These are phyloP conservation scores for Xiphorhynchus elegans DNA, from an alignment of 2,113 vertebrate genomes.

Conservation along the genomic window DNA sequence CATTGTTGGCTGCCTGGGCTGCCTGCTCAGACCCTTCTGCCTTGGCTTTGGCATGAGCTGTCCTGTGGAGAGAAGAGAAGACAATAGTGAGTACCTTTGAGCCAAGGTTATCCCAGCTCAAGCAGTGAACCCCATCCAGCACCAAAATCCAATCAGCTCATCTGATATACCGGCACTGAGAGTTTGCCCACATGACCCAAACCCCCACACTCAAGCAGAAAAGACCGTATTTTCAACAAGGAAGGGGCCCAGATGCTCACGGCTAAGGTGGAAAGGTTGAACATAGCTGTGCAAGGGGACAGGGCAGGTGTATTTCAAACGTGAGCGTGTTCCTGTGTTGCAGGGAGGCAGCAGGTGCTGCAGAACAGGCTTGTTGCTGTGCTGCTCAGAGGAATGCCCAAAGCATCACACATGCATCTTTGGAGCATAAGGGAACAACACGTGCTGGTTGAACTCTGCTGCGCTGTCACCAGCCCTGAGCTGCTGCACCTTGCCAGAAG, in stretches of 20 bases:
- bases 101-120: not conserved
- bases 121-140: no score
- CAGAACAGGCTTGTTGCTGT: fast-evolving
- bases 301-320: not conserved
- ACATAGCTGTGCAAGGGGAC: fast-evolving
- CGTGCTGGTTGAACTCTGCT: fast-evolving
- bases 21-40: constrained; percentile 91
- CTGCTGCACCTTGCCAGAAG: not conserved
- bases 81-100: not conserved
- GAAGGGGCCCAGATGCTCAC: not conserved
- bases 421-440: not conserved
- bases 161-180: not conserved
- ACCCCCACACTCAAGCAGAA: not conserved
- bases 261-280: not conserved
- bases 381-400: not conserved
- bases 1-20: constrained; percentile 87
- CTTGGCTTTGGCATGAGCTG: constrained; percentile 92
- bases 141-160: not conserved
- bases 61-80: constrained; percentile 77
- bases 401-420: not conserved
- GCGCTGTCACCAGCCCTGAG: not conserved
- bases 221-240: not conserved
- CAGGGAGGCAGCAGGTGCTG: not conserved
- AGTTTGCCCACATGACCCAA: not conserved
- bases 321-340: fast-evolving